Evolutionary conservation across 2,888 invertebrate species (phyloP), one percentile per base, ranked within the genome.

Genomic region (Netelia virgata): DNA sequence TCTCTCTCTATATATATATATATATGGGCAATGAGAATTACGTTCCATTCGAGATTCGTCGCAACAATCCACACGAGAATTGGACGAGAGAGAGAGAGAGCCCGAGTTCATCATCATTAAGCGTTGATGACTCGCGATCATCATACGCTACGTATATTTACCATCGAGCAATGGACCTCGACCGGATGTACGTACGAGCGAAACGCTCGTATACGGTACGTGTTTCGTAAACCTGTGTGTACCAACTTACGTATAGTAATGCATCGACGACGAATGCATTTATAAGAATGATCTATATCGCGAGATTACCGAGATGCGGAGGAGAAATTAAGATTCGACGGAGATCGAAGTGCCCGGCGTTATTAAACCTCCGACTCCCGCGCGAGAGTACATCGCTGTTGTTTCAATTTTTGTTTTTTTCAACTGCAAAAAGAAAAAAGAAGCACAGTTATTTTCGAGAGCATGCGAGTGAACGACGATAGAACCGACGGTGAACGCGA

Each of bases 31-130:
- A 78, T 57, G 73, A 66, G 23, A 78, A 78, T 83, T 69, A 73
- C 73, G 68, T 78, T 78, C 50, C 23, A 63, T 57, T 76, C 70
- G 23, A 66, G 78, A 78, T 83, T 83, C 82, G 82, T 83, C 78
- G 74, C 78, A 78, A 73, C 73, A 68, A 78, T 83, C 78, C 68
- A 64, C 63, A 57, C 41, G 64, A 8, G 41, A 75, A 66, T 43
- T 75, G 41, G 23, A 18, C 23, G 20, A 43, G 64, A 55, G 41
- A 70, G 36, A 5, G 36, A 36, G 36, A 36, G 36, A 36, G 36
- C 41, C 74, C 83, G 84, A 84, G 86, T 87, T 88, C 88, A 89
- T 88, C 89, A 89, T 91, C 91, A 91, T 92, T 91, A 91, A 89
- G 88, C 87, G 88, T 89, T 88, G 89, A 90, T 90, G 89, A 90